Evolutionary conservation across 2,797 vertebrate genomes (phyloP), one percentile per base, ranked within the genome.

Genomic region (Mus spretus): DNA sequence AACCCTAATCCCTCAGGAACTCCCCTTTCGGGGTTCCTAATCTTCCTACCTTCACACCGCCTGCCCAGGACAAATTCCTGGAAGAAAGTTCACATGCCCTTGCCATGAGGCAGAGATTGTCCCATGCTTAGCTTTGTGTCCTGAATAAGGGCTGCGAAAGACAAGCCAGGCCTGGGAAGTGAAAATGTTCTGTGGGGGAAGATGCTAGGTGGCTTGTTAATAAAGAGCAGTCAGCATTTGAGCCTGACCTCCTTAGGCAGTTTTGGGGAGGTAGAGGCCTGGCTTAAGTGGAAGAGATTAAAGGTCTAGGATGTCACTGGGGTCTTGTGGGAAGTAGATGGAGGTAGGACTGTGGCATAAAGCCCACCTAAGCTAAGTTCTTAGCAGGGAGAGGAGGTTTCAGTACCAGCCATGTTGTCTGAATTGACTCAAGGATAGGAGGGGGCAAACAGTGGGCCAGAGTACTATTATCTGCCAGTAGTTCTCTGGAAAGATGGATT

Each of bases 101-200:
- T 81, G 22, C 28, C 17, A 2, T 15, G 19, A 95, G 63, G 57
- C 44, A 26, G 1, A 37, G 67, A 37, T 53, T 63, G 34, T 40
- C 34, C 20, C 22, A 40, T 19, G 6, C 17, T 97, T 89, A 93
- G 57, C 55, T 97, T 87, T 95, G 53, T 77, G 65, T 90, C 70
- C 53, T 83, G 26, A 61, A 87, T 40, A 78, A 72, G 22, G 26
- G 2, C 34, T 91, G 11, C 80, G 91, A 95, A 91, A 61, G 79
- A 28, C 90, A 91, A 67, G 40, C 19, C 57, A 72, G 63, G 34
- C 50, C 55, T 59, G 61, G 70, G 28, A 83, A 31, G 92, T 17
- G 74, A 40, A 28, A 89, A 63, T 5, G 63, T 85, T 89, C 61
- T 61, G 8, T 15, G 14, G 8, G 79, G 44, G 57, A 84, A 91